Evolutionary conservation across 2,797 vertebrate species (phyloP), one percentile per base, ranked within the genome.

Genomic region (Centropyge bicolor): DNA sequence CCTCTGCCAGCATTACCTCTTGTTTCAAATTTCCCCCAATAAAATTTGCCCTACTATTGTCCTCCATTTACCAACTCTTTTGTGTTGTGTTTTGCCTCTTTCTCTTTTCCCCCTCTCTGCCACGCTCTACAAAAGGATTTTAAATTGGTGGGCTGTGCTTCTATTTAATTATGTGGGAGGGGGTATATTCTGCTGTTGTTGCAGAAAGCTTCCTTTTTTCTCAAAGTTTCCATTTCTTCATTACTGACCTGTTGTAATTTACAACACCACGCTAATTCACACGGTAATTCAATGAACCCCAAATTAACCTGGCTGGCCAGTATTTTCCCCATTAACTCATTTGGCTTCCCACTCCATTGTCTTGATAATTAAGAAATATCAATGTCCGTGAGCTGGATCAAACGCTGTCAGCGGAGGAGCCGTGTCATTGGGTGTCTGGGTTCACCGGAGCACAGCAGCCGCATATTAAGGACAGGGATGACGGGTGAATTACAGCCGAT

Each of bases 291-390:
- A 91, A 94, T 95, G 89, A 93, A 91, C 85, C 91, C 81, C 89
- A 89, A 95, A 95, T 95, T 89, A 95, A 95, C 93, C 92, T 92
- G 91, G 83, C 88, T 74, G 75, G 85, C 89, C 74, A 91, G 68
- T 90, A 82, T 91, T 93, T 95, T 93, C 83, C 88, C 87, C 83
- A 92, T 93, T 93, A 94, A 84, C 85, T 89, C 36, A 52, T 88
- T 84, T 81, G 38, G 46, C 85, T 88, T 73, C 86, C 63, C 69
- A 65, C 82, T 86, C 81, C 65, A 87, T 93, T 91, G 93, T 94
- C 88, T 85, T 24, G 78, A 87, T 94, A 94, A 95, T 95, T 93
- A 93, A 93, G 91, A 93, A 92, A 86, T 88, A 94, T 94, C 91
- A 88, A 81, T 78, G 85, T 91, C 90, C 81, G 69, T 54, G 87